These are phyloP conservation scores for Xylocopa sonorina DNA, from an alignment of 1,140 invertebrate species.

Conservation along the genomic window DNA sequence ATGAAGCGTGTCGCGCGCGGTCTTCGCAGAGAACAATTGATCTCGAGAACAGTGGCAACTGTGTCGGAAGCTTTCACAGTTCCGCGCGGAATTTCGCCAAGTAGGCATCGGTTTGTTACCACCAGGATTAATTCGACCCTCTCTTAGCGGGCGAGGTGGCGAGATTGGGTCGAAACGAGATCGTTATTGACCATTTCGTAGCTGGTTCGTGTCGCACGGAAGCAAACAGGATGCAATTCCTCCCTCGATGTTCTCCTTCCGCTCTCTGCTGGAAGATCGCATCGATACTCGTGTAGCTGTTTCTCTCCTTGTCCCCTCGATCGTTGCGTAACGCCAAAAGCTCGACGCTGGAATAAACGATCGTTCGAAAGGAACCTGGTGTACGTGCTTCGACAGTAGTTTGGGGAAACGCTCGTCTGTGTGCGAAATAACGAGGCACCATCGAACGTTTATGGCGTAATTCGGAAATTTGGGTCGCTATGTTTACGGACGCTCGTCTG, in stretches of 20 bases:
- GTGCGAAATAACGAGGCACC: too few species aligned
- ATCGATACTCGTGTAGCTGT: background rate
- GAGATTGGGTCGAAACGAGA: too few species aligned
- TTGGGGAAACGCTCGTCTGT: too few species aligned
- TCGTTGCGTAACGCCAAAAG: background rate
- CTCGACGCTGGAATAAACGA: background rate
- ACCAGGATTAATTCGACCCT: constrained; percentile 22
- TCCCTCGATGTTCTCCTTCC: background rate
- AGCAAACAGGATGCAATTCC: background rate
- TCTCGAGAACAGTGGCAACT: constrained; percentile 25
- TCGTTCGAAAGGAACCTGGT: background rate
- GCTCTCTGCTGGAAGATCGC: background rate
- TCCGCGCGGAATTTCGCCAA: constrained; percentile 12
- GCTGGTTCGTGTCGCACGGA: background rate
- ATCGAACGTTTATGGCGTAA: too few species aligned
- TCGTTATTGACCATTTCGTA: constrained; percentile 3
- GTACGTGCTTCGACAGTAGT: too few species aligned
- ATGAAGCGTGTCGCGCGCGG: constrained; percentile 35
- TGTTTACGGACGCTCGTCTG: too few species aligned
- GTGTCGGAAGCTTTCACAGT: constrained; percentile 22
- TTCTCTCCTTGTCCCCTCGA: background rate
- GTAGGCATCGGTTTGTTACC: background rate
- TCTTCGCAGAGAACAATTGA: constrained; percentile 43
- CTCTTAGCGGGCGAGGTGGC: too few species aligned
- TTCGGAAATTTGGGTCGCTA: background rate